phyloP scores from a whole-genome alignment of 2,888 invertebrate species.

The Quadriops clusia region DNA sequence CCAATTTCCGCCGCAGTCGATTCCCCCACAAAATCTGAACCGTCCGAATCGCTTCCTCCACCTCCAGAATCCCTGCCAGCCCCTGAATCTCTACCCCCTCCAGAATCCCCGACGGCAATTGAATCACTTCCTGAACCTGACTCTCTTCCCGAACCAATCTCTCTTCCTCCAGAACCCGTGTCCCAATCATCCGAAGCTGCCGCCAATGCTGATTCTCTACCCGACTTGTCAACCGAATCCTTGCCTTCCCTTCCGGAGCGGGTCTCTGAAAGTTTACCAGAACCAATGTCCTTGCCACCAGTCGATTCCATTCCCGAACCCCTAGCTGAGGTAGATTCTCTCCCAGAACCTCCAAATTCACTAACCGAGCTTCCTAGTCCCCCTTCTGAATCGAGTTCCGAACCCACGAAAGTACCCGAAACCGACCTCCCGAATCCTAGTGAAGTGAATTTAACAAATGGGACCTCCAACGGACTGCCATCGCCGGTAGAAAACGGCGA shows the following conservation, averaged over 20 bases:
- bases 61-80: too few relatives aligned
- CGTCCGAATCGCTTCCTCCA: too few relatives aligned
- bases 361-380: slow-evolving; percentile 7
- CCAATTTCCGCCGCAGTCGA: too few relatives aligned
- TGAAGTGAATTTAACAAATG: slow-evolving; percentile 30
- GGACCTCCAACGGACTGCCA: slow-evolving; percentile 31
- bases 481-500: slow-evolving; percentile 36
- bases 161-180: slow-evolving; percentile 12
- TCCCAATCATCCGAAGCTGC: slow-evolving; percentile 17
- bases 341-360: slow-evolving; percentile 10
- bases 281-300: slow-evolving; percentile 36
- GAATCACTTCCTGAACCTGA: slow-evolving; percentile 12
- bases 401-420: slow-evolving; percentile 11
- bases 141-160: slow-evolving; percentile 14
- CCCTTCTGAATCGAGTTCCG: slow-evolving; percentile 7
- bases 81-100: slow-evolving; percentile 3
- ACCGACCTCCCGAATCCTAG: slow-evolving; percentile 17
- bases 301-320: slow-evolving; percentile 34
- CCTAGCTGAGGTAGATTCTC: slow-evolving; percentile 23
- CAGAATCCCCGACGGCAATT: slow-evolving; percentile 1
- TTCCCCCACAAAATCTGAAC: too few relatives aligned
- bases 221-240: slow-evolving; percentile 34
- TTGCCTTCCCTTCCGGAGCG: slow-evolving; percentile 33
- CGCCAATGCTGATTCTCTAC: slow-evolving; percentile 33
- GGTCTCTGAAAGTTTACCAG: slow-evolving; percentile 31